A percentile compares a stretch with the other conserved stretches of the same genome.
These are phyloP conservation scores for Montipora cactus DNA, from an alignment of 64 coral and sea anemone genomes.

Conservation along the genomic window DNA sequence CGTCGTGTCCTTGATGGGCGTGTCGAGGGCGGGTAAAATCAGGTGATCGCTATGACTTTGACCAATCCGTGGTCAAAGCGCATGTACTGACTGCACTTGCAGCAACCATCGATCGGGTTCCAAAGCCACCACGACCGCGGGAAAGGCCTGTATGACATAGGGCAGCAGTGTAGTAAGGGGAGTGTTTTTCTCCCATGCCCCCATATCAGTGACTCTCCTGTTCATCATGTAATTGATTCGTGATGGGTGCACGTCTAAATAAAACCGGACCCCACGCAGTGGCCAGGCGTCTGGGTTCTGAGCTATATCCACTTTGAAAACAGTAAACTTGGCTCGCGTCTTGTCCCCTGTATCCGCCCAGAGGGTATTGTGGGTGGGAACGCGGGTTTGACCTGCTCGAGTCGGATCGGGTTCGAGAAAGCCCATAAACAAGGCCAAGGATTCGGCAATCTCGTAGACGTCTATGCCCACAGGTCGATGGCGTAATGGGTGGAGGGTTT, in stretches of 20 bases:
- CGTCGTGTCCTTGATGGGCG: constrained; percentile 30
- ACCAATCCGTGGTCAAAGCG: neutral
- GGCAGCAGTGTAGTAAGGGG: neutral
- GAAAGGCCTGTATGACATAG: neutral
- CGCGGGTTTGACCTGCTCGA: neutral
- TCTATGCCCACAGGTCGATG: neutral
- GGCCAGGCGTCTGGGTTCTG: neutral
- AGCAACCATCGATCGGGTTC: constrained; percentile 22
- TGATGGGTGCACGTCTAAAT: neutral
- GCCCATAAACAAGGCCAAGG: constrained; percentile 13
- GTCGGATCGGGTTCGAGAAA: neutral
- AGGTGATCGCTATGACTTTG: neutral
- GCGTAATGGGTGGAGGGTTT: neutral
- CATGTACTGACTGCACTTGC: constrained; percentile 3
- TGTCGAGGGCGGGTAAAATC: constrained; percentile 30
- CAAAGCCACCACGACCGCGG: neutral
- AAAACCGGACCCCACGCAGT: neutral
- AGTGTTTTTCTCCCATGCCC: neutral
- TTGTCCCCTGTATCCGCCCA: neutral
- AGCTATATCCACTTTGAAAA: neutral
- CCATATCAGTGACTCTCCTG: constrained; percentile 12
- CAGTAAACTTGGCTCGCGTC: neutral
- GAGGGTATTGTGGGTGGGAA: neutral
- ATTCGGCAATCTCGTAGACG: neutral
- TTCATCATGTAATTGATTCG: neutral